Evolutionary conservation across 2,888 invertebrate genomes (phyloP).

Genomic region (Melipona bicolor): DNA sequence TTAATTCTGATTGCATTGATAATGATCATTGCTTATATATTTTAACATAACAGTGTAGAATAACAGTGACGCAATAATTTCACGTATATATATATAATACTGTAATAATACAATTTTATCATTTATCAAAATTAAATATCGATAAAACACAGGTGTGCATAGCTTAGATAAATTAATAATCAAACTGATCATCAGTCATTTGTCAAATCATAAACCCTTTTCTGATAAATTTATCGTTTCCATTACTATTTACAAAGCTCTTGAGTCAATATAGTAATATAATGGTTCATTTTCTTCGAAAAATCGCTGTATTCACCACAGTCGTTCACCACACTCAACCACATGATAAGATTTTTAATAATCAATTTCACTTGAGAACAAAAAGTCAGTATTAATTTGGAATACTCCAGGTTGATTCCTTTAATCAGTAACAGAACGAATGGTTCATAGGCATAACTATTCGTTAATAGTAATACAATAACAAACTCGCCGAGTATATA

Average conservation of each 20-base stretch:
- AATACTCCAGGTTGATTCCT: neutral
- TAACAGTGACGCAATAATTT: neutral
- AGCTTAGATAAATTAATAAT: neutral
- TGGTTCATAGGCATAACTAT: neutral
- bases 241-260: neutral
- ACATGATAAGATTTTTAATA: neutral
- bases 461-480: neutral
- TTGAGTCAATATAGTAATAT: neutral
- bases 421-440: neutral
- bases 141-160: conserved; percentile 52
- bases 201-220: too few relatives aligned
- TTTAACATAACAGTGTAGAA: neutral
- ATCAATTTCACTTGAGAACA: neutral
- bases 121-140: neutral
- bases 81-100: too few relatives aligned
- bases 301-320: neutral
- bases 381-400: neutral
- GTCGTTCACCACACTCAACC: neutral
- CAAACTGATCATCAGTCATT: too few relatives aligned
- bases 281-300: neutral
- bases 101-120: neutral
- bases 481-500: neutral
- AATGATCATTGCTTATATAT: too few relatives aligned
- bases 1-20: neutral
- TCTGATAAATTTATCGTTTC: neutral